phyloP scores from a whole-genome alignment of 1,140 invertebrate genomes.

The Hirudo medicinalis region DNA sequence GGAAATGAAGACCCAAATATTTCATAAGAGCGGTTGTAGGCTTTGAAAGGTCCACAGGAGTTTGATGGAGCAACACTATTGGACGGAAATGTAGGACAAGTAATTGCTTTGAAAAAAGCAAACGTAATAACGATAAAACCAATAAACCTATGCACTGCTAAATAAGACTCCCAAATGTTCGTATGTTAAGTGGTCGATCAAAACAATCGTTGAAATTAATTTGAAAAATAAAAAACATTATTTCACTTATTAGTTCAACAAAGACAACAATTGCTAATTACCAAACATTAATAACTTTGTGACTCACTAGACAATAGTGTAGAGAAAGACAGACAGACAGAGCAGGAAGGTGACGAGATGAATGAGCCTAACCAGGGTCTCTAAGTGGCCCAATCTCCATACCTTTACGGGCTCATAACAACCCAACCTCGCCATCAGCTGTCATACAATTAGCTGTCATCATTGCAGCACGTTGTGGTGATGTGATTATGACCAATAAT shows the following conservation, averaged over 20 bases:
- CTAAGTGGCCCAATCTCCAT: constrained; percentile 1
- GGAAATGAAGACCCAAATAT: background rate
- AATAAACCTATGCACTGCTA: no score
- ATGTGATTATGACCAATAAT: no score
- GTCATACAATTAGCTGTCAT: background rate
- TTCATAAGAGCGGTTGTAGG: background rate
- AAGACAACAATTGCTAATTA: background rate
- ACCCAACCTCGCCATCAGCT: background rate
- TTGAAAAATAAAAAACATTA: no score
- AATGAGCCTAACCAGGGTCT: background rate
- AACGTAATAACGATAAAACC: no score
- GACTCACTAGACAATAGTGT: background rate
- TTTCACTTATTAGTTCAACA: no score
- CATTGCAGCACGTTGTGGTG: no score
- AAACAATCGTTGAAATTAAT: no score
- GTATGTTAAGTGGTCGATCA: no score
- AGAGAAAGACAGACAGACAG: constrained; percentile 4
- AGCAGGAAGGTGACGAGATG: background rate
- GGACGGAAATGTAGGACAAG: background rate
- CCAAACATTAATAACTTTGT: no score
- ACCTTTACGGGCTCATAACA: constrained; percentile 2
- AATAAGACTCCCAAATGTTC: no score
- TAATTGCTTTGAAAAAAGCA: background rate
- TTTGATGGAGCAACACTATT: background rate
- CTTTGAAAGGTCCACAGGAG: background rate